Evolutionary conservation across 2,797 vertebrate species (phyloP), one percentile per base, ranked within the genome.

Genomic region (Ibycter americanus): DNA sequence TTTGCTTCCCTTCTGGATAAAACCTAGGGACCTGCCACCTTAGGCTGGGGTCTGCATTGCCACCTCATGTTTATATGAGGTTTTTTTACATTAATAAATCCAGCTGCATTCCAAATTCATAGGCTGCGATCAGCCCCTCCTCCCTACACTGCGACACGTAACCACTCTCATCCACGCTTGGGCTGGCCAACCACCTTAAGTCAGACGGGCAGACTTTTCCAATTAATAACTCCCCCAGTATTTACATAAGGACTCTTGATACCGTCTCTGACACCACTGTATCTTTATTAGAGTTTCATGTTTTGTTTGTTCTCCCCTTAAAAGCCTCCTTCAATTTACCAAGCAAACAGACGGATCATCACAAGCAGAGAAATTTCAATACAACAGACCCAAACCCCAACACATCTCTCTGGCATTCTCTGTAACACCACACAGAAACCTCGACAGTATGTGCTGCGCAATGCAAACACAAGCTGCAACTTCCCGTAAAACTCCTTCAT

Each of bases 61-160:
- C 62, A 68, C 46, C 49, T 92, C 51, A 9, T 4, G 9, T 51
- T 74, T 68, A 89, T 32, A 34, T 27, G 9, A 31, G 42, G 14
- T 42, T 42, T 42, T 42, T 42, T 42, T 31, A 51, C 65, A 72
- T 42, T 0, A 90, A 46, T 34, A 73, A 54, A 49, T 40, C 19
- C 32, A 85, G n/a, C 25, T 83, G 47, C 49, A 58, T 54, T 92
- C 52, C 42, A 72, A 23, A 91, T 29, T 3, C 8, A 1, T 10
- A 58, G 22, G 49, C 32, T 36, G 19, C 4, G 0, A 62, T 34
- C 54, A 72, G 66, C 16, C 42, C 11, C 67, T 70, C 61, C 52
- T 32, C 11, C 6, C 34, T 27, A 23, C 0, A 0, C 31, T 47
- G 51, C 2, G 3, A 82, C 31, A 68, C 0, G 0, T 11, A 65